Evolutionary conservation across 2,113 vertebrate species (phyloP), one percentile per base, ranked within the genome.

Genomic region (Rhodinocichla rosea): DNA sequence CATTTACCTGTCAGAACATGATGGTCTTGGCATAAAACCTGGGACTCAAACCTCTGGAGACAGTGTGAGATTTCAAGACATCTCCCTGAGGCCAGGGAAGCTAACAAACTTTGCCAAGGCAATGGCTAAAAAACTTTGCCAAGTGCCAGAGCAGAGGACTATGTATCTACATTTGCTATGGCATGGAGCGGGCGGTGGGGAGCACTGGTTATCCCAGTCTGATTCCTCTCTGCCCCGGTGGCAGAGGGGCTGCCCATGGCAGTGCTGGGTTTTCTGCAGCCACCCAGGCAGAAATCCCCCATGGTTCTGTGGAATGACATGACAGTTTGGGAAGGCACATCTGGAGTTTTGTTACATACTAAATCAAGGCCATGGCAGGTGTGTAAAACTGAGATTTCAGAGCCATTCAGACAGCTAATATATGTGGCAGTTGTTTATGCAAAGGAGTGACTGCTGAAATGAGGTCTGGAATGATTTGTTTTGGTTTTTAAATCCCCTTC

Each of bases 371-470:
- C 0, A 1, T 75, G 92, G 84, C 92, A 93, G 92, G 92, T 91
- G 92, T 91, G 57, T 89, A 89, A 90, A 94, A 87, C 81, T 87
- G 84, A 79, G 87, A 84, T 87, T 94, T 88, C 82, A 76, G 70
- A 87, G 87, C 52, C 24, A 1, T 84, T 59, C 75, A 56, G 64
- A 81, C 59, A 81, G 44, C 62, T 91, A 39, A 75, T 90, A 7
- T 42, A 71, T 68, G 80, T 92, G 85, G 77, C 62, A 75, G 45
- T 86, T 91, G 87, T 83, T 96, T 92, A 94, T 83, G 91, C 73
- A 65, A 49, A 79, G 50, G 57, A 89, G 60, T 56, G 60, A 80
- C 68, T 2, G 28, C 65, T 78, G 76, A 92, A 96, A 68, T 1
- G 8, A 49, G 12, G 28, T 33, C 74, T 63, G 53, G 47, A 87